Base-by-base conservation (phyloP, 2,113 vertebrate genomes). In the Variabilichromis moorii region DNA sequence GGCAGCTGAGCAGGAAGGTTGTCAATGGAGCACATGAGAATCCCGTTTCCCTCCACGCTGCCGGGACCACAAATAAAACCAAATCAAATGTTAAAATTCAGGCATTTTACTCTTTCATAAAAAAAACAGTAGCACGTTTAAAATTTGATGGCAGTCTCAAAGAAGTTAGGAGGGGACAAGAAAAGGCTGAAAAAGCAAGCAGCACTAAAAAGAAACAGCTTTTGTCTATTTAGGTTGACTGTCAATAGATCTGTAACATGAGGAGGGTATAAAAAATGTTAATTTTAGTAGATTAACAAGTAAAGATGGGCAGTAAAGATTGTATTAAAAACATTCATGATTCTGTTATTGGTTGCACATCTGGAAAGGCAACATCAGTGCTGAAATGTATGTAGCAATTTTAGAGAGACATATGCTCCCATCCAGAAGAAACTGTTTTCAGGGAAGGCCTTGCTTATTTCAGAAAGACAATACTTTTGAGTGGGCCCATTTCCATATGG, bases 11-110 rank as follows among this genome's bases (percentile, higher is more conserved):
- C 98, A 1, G 99, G 99, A 54, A 99, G 94, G 94, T 99, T 99
- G 91, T 99, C 98, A 79, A 99, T 99, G 90, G 99, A 99, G 94
- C 99, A 99, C 98, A 99, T 99, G 84, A 99, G 96, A 95, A 99
- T 98, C 21, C 99, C 99, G 1, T 96, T 97, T 78, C 98, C 99
- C 95, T 99, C 98, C 80, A 99, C 97, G 26, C 98, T 99, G 91
- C 40, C 54, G 3, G 24, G 24, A 95, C 53, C 92, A 95, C 13
- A 82, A n/a, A 80, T 21, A 84, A 73, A 45, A 21, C 5, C 28
- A 26, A 45, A 45, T 73, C 40, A 45, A 9, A 45, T 68, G 35
- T 73, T 16, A 10, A 45, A 45, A 73, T 24, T 71, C n/a, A 73
- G 21, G 5, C 8, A 71, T 71, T 45, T 71, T 71, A 71, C n/a